A percentile compares a stretch with the other conserved stretches of the same genome.
These are phyloP conservation scores for Calypte anna DNA, from an alignment of 2,113 vertebrate genomes.

Conservation along the genomic window DNA sequence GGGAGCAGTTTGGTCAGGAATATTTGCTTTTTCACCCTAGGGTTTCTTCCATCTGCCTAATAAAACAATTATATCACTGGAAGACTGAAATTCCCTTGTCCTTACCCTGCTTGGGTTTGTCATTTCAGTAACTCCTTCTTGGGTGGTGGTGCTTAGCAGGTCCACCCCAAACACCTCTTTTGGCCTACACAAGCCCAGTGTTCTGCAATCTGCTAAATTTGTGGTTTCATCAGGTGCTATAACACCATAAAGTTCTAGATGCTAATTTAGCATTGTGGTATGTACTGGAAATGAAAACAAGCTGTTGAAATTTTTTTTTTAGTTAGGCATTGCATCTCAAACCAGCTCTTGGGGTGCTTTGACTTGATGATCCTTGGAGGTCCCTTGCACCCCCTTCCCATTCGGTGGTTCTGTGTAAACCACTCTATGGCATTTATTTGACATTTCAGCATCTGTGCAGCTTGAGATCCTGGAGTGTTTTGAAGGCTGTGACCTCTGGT, in stretches of 20 bases:
- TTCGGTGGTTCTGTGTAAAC: background rate
- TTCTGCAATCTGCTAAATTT: background rate
- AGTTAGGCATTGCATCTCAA: too few relatives aligned
- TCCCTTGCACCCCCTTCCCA: too few relatives aligned
- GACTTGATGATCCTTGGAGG: too few relatives aligned
- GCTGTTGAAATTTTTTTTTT: background rate
- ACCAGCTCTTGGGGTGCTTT: too few relatives aligned
- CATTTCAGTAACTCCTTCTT: background rate
- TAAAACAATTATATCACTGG: slow-evolving; percentile 33
- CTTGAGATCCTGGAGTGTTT: background rate
- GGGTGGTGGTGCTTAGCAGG: background rate
- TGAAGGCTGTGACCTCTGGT: background rate
- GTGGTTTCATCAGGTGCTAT: background rate
- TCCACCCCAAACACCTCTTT: background rate
- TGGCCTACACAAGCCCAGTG: background rate
- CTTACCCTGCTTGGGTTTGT: background rate
- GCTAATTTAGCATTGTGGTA: background rate
- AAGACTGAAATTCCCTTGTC: background rate
- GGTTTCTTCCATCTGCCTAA: slow-evolving; percentile 46
- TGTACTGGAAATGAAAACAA: background rate
- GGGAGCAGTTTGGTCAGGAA: slow-evolving; percentile 31
- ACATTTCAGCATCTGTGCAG: background rate
- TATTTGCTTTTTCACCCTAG: slow-evolving; percentile 48
- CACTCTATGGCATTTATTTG: background rate
- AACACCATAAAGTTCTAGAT: background rate